Percentiles rank a stretch among this genome's conserved stretches.
These are phyloP conservation scores for Agraylea sexmaculata DNA, from an alignment of 1,140 invertebrate species.

Conservation along the genomic window DNA sequence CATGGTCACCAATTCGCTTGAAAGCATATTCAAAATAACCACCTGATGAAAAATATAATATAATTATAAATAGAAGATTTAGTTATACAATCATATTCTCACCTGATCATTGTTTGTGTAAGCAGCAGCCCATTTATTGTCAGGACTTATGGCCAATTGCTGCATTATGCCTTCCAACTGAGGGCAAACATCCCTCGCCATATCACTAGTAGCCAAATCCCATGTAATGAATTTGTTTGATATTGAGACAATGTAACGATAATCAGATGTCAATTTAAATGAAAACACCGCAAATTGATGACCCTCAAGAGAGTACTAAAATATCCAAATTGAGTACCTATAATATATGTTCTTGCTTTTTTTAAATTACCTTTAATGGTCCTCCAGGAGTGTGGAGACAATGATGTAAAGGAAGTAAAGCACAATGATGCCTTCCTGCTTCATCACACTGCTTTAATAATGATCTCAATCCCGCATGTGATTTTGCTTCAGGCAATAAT, in stretches of 20 bases:
- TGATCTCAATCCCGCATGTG: conserved; percentile 66
- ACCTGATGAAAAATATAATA: conserved; percentile 41
- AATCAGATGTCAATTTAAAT: conserved; percentile 83
- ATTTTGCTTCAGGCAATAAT: conserved; percentile 80
- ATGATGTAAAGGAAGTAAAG: conserved; percentile 85
- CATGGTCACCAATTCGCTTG: conserved; percentile 76
- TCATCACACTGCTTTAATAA: conserved; percentile 82
- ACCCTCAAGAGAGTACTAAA: conserved; percentile 88
- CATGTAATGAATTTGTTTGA: conserved; percentile 96
- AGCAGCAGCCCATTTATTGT: conserved; percentile 92
- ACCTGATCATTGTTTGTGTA: conserved; percentile 94
- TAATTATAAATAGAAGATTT: conserved; percentile 3
- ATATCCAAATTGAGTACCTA: conserved; percentile 11
- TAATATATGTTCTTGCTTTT: neutral
- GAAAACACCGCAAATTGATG: conserved; percentile 97
- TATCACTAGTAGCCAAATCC: conserved; percentile 89
- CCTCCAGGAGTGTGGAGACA: conserved; percentile 95
- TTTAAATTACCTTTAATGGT: conserved; percentile 67
- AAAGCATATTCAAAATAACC: conserved; percentile 78
- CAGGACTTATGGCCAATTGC: conserved; percentile 82
- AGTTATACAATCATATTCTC: conserved; percentile 19
- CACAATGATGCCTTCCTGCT: conserved; percentile 76
- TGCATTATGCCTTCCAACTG: conserved; percentile 94
- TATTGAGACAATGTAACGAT: conserved; percentile 88
- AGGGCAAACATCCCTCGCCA: conserved; percentile 82